These are phyloP conservation scores for Gobionotothen gibberifrons DNA, from an alignment of 2,797 vertebrate species.

Conservation along the genomic window DNA sequence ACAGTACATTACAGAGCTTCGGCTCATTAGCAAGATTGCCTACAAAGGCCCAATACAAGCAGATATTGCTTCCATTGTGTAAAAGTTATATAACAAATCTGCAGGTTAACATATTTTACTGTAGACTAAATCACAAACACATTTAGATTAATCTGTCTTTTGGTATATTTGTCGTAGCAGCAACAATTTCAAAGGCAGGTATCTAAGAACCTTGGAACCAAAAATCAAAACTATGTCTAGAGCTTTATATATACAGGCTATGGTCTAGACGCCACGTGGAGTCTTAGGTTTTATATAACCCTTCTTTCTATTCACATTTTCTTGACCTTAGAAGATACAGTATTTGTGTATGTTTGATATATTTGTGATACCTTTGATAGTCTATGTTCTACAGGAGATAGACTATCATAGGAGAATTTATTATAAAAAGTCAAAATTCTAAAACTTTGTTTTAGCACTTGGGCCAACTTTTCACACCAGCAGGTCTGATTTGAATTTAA, in stretches of 20 bases:
- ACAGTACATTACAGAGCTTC: background rate
- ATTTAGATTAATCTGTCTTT: conserved; percentile 8
- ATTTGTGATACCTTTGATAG: conserved; percentile 7
- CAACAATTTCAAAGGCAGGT: background rate
- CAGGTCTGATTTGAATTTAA: conserved; percentile 17
- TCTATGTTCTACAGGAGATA: background rate
- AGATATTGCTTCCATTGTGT: background rate
- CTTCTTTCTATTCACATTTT: background rate
- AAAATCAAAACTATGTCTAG: background rate
- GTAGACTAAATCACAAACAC: conserved; percentile 1
- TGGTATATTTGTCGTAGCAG: background rate
- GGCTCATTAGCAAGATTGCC: conserved; percentile 2
- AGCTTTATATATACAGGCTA: background rate
- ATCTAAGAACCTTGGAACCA: background rate
- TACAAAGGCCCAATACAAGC: background rate
- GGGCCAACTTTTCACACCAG: conserved; percentile 3
- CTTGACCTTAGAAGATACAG: background rate
- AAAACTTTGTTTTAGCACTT: background rate
- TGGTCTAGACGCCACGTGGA: background rate
- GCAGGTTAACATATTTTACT: conserved; percentile 8
- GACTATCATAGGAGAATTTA: background rate
- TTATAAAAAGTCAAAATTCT: background rate
- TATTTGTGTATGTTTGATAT: background rate
- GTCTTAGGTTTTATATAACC: background rate
- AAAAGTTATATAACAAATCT: background rate